phyloP scores from a whole-genome alignment of 2,797 vertebrate genomes.

The Vespertilio murinus region DNA sequence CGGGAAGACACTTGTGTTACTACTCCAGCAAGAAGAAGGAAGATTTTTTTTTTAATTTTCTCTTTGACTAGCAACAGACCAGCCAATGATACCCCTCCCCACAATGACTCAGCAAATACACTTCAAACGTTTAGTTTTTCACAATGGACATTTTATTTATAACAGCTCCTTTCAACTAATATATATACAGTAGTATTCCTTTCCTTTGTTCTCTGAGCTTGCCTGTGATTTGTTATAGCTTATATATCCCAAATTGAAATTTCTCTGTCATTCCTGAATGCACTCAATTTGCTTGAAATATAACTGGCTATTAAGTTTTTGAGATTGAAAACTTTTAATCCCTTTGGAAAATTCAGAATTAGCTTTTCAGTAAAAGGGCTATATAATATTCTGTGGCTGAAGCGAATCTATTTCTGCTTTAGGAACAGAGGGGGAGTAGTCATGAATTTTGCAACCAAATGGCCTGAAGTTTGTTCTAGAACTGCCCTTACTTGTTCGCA shows the following conservation, averaged over 20 bases:
- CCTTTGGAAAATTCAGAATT: background rate
- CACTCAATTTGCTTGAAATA: background rate
- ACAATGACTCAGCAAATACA: background rate
- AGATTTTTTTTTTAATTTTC: background rate
- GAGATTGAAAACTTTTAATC: background rate
- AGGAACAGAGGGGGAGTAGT: background rate
- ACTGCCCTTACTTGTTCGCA: background rate
- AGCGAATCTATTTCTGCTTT: background rate
- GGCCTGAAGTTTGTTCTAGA: background rate
- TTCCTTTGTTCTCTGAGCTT: background rate
- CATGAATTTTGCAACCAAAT: background rate
- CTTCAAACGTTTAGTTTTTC: background rate
- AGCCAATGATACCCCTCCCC: background rate
- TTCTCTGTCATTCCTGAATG: background rate
- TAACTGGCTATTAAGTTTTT: background rate
- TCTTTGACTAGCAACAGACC: background rate
- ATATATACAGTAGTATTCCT: background rate
- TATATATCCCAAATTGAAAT: background rate
- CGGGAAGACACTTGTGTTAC: background rate
- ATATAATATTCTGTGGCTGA: background rate
- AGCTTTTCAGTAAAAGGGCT: background rate
- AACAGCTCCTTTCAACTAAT: no score
- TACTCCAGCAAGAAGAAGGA: background rate
- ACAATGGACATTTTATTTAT: no score
- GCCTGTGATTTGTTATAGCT: background rate